Base-by-base conservation (phyloP, 2,797 vertebrate species). In the Oreonectes daqikongensis region DNA sequence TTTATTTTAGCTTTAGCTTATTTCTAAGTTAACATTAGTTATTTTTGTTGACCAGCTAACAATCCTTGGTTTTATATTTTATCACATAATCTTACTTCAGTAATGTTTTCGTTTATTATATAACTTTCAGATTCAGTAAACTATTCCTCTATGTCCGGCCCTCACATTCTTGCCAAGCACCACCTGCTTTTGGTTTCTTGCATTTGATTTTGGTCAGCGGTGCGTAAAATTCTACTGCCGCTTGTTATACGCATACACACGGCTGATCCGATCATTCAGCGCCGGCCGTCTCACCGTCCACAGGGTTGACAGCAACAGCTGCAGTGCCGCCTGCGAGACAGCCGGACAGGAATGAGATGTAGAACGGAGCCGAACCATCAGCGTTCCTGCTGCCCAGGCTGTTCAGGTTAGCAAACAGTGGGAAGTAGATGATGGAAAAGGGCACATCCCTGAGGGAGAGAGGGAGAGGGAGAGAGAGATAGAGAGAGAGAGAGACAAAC, bases 371-470 rank as follows among this genome's bases (percentile, higher is more conserved):
- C 68, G 91, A 93, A 59, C 88, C 90, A 2, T 84, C 91, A 0
- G 88, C 84, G 0, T 83, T 89, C 1, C 90, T 88, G 81, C 89
- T 90, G 52, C 94, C 94, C 84, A 95, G 87, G 83, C 92, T 90
- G 85, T 94, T 94, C 85, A 95, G 88, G 88, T 95, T 93, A 83
- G 94, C 94, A 78, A 95, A 95, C 69, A 95, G 87, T 0, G 95
- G 94, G 75, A 95, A 95, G 87, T 95, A 95, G 81, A 95, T 91
- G 1, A 95, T 87, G 65, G 94, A 95, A 87, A 95, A 95, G 0
- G 94, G 94, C 22, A 95, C 94, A 3, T 95, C 94, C 88, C 94
- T 95, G 85, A 40, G 60, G 38, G 15, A 61, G 38, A 73, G 20
- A 38, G 12, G 26, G 72, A 65, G 1, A 44, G 22, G 11, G 15